Evolutionary conservation across 2,113 vertebrate genomes (phyloP).

Genomic region (Platycercus adscitus): DNA sequence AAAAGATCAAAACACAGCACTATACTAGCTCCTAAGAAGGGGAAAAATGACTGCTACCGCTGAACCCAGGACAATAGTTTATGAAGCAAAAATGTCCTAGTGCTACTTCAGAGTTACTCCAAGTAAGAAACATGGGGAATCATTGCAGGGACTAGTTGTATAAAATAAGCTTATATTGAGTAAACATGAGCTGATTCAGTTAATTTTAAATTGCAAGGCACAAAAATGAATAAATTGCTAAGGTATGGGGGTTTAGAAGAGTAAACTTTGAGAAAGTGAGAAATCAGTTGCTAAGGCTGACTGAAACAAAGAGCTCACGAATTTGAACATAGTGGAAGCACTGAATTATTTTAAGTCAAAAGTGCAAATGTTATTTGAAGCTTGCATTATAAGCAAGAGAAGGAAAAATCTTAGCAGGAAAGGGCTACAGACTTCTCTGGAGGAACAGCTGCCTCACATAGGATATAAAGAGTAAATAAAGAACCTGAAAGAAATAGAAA

Average conservation of each 20-base stretch:
- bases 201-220: background rate
- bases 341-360: constrained; percentile 8
- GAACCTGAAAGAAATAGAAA: background rate
- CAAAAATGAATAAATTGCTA: background rate
- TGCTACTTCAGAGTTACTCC: background rate
- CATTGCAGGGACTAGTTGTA: background rate
- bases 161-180: background rate
- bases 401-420: background rate
- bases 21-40: no score
- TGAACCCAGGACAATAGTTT: no score
- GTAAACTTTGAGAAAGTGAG: background rate
- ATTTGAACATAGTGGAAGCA: background rate
- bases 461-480: constrained; percentile 6
- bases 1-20: no score
- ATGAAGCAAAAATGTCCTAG: background rate
- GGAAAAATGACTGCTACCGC: no score
- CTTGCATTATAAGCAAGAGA: background rate
- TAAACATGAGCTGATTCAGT: background rate
- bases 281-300: background rate
- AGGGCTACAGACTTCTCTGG: background rate
- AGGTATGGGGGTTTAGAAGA: background rate
- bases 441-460: background rate
- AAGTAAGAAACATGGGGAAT: background rate
- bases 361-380: background rate
- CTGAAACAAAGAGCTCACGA: background rate